Evolutionary conservation across 1,140 invertebrate genomes (phyloP), one percentile per base, ranked within the genome.

Genomic region (Chironomus tepperi): DNA sequence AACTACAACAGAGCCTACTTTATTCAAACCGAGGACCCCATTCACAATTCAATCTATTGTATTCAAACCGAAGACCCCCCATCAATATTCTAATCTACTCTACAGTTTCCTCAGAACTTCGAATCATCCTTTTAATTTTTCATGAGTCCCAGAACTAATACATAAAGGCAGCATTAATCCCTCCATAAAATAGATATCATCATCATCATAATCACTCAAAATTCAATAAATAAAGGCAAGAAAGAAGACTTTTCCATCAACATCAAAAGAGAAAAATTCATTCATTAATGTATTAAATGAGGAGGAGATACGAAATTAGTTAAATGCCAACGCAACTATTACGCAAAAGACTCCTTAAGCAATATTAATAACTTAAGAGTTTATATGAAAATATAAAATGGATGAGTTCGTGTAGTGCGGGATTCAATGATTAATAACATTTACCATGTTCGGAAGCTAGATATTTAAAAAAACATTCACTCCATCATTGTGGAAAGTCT

Each of bases 401-500:
- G 47, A 57, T 57, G n/a, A 57, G 12, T 57, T n/a, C 12, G 3
- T 57, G 3, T 57, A 57, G 12, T 57, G 47, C 47, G 47, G 47
- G 47, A 57, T 57, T 57, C 47, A 57, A 57, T 57, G 47, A 57
- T 57, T 57, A 57, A 57, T 57, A 57, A n/a, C 47, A 0, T 34
- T 57, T 57, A 57, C 47, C 47, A n/a, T 57, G n/a, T 57, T 57
- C 9, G 47, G 47, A 57, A 57, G 47, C 47, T 34, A 57, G 47
- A 34, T 34, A 34, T 34, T 34, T 34, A 34, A 34, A 34, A 34
- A 2, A 34, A 34, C 24, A 57, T 57, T n/a, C 47, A 15, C 47
- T 57, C 47, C 47, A 57, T 57, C 47, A 57, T 57, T 57, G 47
- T 12, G n/a, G 47, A 57, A 57, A 57, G 47, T 57, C 47, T n/a